Evolutionary conservation across 2,797 vertebrate species (phyloP).

Genomic region (Luscinia megarhynchos): DNA sequence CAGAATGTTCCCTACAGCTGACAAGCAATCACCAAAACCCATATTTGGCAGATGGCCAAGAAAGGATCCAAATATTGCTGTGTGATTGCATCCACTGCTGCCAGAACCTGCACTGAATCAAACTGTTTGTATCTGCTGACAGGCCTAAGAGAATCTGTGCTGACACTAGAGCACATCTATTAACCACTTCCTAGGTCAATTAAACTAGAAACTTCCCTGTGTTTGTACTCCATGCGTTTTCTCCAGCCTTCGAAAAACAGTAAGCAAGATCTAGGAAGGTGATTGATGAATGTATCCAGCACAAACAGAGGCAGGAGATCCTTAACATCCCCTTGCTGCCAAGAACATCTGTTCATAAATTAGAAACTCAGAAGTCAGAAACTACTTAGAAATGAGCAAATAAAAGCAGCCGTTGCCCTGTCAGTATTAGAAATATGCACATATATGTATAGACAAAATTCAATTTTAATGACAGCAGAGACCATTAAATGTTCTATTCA

Average conservation of each 20-base stretch:
- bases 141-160: background rate
- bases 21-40: background rate
- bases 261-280: background rate
- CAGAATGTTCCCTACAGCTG: background rate
- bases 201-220: background rate
- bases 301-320: background rate
- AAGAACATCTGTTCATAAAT: background rate
- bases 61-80: background rate
- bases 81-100: background rate
- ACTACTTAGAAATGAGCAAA: background rate
- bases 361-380: background rate
- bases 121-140: background rate
- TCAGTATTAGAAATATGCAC: background rate
- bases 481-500: background rate
- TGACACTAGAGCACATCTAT: background rate
- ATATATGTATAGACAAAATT: background rate
- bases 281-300: background rate
- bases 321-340: background rate
- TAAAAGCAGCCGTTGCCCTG: background rate
- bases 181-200: background rate
- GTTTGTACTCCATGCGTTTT: background rate
- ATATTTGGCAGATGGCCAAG: background rate
- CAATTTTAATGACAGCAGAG: background rate
- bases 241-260: background rate
- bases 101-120: background rate